Conservation (phyloP, 2,888 invertebrate genomes). For the Campoletis raptor region DNA sequence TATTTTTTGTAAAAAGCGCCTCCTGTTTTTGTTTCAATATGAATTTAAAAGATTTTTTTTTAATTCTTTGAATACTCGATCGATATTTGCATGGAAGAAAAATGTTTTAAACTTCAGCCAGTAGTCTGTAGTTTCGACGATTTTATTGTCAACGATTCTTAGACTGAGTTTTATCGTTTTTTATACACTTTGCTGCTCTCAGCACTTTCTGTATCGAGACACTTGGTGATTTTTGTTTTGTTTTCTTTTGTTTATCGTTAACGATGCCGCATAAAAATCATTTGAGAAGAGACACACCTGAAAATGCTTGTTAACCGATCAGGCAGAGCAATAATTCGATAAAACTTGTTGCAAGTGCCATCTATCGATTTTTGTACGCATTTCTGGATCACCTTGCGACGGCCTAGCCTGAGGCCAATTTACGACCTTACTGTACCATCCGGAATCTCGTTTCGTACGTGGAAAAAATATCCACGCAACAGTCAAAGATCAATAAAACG, state of each 20-base stretch:
- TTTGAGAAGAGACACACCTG: slow-evolving; percentile 13
- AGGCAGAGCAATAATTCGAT: slow-evolving; percentile 1
- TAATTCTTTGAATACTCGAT: not conserved
- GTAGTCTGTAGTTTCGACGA: not conserved
- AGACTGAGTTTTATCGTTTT: not conserved
- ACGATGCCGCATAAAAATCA: not conserved
- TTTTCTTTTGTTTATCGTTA: slow-evolving; percentile 4
- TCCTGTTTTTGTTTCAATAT: not conserved
- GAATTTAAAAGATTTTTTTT: not conserved
- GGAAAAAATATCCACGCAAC: slow-evolving; percentile 59
- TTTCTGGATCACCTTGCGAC: slow-evolving; percentile 82
- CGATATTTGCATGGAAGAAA: not conserved
- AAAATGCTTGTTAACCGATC: slow-evolving; percentile 37
- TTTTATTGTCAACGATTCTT: not conserved
- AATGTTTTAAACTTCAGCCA: not conserved
- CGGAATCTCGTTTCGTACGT: slow-evolving; percentile 60
- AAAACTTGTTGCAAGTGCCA: slow-evolving; percentile 73
- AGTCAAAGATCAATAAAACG: slow-evolving; percentile 35
- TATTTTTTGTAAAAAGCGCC: not conserved
- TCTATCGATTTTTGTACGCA: slow-evolving; percentile 75
- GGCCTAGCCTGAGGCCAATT: slow-evolving; percentile 83
- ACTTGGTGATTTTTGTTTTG: not conserved
- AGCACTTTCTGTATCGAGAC: not conserved
- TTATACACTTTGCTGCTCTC: not conserved
- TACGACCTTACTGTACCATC: slow-evolving; percentile 76